These are phyloP conservation scores for Schizotus pectinicornis DNA, from an alignment of 2,888 invertebrate species.

Conservation along the genomic window DNA sequence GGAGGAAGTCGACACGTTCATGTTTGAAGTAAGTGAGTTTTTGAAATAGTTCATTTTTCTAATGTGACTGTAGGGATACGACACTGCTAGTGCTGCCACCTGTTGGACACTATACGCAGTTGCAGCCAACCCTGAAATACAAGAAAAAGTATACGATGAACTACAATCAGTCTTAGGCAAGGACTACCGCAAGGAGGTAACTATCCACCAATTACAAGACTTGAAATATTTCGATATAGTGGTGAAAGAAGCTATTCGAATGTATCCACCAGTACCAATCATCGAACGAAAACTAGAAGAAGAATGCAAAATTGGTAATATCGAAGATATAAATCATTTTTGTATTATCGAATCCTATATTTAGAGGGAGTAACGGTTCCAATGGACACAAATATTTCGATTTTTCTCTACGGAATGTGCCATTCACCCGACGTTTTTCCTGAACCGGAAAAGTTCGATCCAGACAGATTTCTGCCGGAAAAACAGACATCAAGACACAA, in stretches of 20 bases:
- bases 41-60: slow-evolving; percentile 12
- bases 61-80: slow-evolving; percentile 58
- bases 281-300: slow-evolving; percentile 58
- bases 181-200: slow-evolving; percentile 41
- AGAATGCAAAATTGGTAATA: slow-evolving; percentile 50
- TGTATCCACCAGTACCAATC: slow-evolving; percentile 63
- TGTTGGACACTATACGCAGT: slow-evolving; percentile 62
- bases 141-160: slow-evolving; percentile 51
- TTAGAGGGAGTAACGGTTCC: slow-evolving; percentile 55
- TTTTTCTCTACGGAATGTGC: slow-evolving; percentile 59
- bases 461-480: slow-evolving; percentile 57
- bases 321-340: slow-evolving; percentile 1
- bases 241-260: slow-evolving; percentile 64
- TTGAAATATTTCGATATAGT: slow-evolving; percentile 63
- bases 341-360: neutral
- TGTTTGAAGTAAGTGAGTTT: slow-evolving; percentile 59
- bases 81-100: slow-evolving; percentile 63
- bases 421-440: slow-evolving; percentile 59
- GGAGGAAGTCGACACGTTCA: slow-evolving; percentile 65
- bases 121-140: slow-evolving; percentile 60
- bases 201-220: slow-evolving; percentile 47
- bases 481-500: slow-evolving; percentile 54
- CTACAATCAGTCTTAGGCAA: slow-evolving; percentile 42
- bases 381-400: slow-evolving; percentile 53
- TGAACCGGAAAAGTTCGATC: slow-evolving; percentile 59